A percentile compares a stretch with the other conserved stretches of the same genome.
These are phyloP conservation scores for Brotula barbata DNA, from an alignment of 2,797 vertebrate genomes.

Conservation along the genomic window DNA sequence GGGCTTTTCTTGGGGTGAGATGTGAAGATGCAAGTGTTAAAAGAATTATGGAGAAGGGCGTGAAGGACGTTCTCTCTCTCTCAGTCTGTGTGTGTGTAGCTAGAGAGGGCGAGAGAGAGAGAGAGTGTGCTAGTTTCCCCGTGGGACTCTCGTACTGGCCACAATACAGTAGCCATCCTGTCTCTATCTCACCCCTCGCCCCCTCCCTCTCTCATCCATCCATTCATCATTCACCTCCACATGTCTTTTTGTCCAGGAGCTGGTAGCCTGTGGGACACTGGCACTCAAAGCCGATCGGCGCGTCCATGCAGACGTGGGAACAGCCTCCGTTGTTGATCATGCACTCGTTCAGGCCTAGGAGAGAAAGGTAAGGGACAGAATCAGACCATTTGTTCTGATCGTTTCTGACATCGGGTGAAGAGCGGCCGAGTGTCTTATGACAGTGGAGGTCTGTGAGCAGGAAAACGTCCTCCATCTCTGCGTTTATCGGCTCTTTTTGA, in stretches of 20 bases:
- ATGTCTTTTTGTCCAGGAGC: constrained; percentile 96
- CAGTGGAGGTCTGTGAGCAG: too few relatives aligned
- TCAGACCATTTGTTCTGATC: too few relatives aligned
- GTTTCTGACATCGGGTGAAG: too few relatives aligned
- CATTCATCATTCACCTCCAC: constrained; percentile 86
- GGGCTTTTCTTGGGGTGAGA: constrained; percentile 29
- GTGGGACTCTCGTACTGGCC: constrained; percentile 32
- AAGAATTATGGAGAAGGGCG: constrained; percentile 44
- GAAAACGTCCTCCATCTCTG: neutral
- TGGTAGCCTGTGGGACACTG: constrained; percentile 92
- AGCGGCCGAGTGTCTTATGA: too few relatives aligned
- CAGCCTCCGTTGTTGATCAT: constrained; percentile 94
- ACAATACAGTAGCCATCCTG: constrained; percentile 13
- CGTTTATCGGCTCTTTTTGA: constrained; percentile 20
- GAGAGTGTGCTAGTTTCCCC: constrained; percentile 25
- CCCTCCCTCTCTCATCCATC: constrained; percentile 19
- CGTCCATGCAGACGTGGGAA: constrained; percentile 94
- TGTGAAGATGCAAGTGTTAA: constrained; percentile 41
- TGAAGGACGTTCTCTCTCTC: constrained; percentile 46
- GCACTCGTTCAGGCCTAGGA: constrained; percentile 91
- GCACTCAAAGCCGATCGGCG: constrained; percentile 93
- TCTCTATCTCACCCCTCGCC: neutral
- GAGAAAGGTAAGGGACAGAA: constrained; percentile 36
- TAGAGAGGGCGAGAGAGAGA: neutral
- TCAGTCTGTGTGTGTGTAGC: constrained; percentile 6